Percentiles rank a stretch among this genome's conserved stretches.
phyloP scores from a whole-genome alignment of 2,888 invertebrate genomes.

The Rhagophthalmus giganteus region DNA sequence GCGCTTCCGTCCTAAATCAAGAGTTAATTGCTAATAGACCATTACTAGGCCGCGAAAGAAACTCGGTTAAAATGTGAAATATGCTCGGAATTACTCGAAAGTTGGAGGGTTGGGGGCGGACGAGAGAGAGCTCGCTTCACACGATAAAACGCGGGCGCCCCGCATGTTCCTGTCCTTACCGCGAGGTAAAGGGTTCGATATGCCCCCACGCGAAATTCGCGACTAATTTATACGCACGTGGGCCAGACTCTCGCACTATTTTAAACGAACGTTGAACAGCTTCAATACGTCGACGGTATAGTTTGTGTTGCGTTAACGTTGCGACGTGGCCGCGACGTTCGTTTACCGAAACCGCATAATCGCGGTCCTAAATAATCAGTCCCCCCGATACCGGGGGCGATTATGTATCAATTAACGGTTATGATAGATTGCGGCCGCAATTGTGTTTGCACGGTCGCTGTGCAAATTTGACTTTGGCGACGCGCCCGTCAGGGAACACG shows the following conservation, averaged over 20 bases:
- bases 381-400: constrained; percentile 12
- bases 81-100: constrained; percentile 14
- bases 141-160: constrained; percentile 20
- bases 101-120: too few relatives aligned
- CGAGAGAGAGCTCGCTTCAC: constrained; percentile 10
- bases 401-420: constrained; percentile 24
- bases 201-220: too few relatives aligned
- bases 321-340: constrained; percentile 21
- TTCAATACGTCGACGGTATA: constrained; percentile 45
- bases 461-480: background rate
- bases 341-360: constrained; percentile 20
- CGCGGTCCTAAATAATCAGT: constrained; percentile 22
- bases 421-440: constrained; percentile 3
- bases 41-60: constrained; percentile 30
- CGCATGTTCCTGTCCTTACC: background rate
- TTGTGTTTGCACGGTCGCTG: constrained; percentile 1
- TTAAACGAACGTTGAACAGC: constrained; percentile 50
- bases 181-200: too few relatives aligned
- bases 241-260: constrained; percentile 49
- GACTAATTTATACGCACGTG: constrained; percentile 49
- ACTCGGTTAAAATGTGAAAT: constrained; percentile 29
- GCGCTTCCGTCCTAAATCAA: constrained; percentile 37
- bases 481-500: too few relatives aligned
- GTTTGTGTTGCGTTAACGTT: constrained; percentile 42
- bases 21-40: constrained; percentile 40